A percentile compares a stretch with the other conserved stretches of the same genome.
phyloP scores from a whole-genome alignment of 1,140 invertebrate species.

The Ooceraea biroi region DNA sequence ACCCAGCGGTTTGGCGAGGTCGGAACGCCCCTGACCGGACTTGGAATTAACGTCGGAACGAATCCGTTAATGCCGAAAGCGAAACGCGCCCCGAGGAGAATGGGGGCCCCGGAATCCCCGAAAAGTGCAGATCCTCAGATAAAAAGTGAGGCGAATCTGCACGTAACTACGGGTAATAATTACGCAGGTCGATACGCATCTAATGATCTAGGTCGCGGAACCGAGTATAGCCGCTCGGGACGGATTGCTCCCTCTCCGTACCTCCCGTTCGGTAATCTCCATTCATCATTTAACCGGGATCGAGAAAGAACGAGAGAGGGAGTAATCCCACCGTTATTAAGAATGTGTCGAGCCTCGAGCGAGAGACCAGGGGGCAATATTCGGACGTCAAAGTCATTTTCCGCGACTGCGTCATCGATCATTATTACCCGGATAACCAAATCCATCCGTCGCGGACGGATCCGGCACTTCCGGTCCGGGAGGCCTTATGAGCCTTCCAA shows the following conservation, averaged over 20 bases:
- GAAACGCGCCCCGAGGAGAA: background rate
- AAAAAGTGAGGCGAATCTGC: background rate
- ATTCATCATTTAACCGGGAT: conserved; percentile 16
- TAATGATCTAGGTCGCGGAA: background rate
- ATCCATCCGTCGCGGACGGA: background rate
- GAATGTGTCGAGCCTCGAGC: background rate
- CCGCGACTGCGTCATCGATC: background rate
- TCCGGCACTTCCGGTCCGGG: background rate
- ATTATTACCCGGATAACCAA: conserved; percentile 10
- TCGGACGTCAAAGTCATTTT: conserved; percentile 5
- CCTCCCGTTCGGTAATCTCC: background rate
- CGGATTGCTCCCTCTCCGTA: background rate
- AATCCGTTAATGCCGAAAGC: conserved; percentile 34
- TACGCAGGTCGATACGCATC: background rate
- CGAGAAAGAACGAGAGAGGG: background rate
- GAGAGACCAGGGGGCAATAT: background rate
- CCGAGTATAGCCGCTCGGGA: background rate
- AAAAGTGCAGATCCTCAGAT: background rate
- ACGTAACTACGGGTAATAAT: background rate
- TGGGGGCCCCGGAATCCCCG: background rate
- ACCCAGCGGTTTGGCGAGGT: conserved; percentile 32
- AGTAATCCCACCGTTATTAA: background rate
- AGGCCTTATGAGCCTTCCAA: background rate
- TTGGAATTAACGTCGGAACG: conserved; percentile 29
- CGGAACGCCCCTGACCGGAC: conserved; percentile 2